Evolutionary conservation across 2,797 vertebrate species (phyloP), one percentile per base, ranked within the genome.

Genomic region (Xiphorhynchus erythropygius): DNA sequence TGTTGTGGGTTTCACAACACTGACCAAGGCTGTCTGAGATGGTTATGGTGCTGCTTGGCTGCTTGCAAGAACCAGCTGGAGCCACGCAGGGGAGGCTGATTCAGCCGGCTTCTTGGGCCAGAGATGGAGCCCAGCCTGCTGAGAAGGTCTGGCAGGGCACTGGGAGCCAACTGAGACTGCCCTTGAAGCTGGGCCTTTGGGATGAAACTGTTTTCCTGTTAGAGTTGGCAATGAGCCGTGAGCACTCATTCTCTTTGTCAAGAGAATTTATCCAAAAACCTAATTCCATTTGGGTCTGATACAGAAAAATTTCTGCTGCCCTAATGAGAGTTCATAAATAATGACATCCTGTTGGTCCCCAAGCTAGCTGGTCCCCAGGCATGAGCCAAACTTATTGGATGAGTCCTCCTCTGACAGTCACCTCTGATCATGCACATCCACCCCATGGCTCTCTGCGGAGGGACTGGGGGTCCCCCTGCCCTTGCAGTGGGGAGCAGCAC

Each of bases 11-110:
- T 39, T 77, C 53, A 7, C 17, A 4, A 4, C 60, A 11, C 27
- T 4, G 2, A 1, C 30, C 2, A 3, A 1, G 9, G 49, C 47
- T 46, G 5, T 3, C 65, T 28, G 64, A 33, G 55, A 5, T 0
- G 5, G 81, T 76, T 13, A 11, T 0, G 0, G 7, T 6, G n/a
- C 41, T 44, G 56, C 44, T 74, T 32, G 24, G 49, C 59, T 1
- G 5, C 74, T 37, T 32, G 37, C 44, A 28, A 12, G 18, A 47
- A 28, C 16, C 50, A 37, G 63, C 4, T 2, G 0, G 57, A 49
- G 49, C 53, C 2, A 9, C 21, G 18, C 0, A 0, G 42, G 19
- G 21, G 5, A 5, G 16, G 22, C 41, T 70, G 59, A 46, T 56
- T 64, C 50, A 7, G 10, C 28, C 0, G 1, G 27, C 81, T 74